Conservation (phyloP, 2,797 vertebrate species). For the Phataginus tetradactyla region DNA sequence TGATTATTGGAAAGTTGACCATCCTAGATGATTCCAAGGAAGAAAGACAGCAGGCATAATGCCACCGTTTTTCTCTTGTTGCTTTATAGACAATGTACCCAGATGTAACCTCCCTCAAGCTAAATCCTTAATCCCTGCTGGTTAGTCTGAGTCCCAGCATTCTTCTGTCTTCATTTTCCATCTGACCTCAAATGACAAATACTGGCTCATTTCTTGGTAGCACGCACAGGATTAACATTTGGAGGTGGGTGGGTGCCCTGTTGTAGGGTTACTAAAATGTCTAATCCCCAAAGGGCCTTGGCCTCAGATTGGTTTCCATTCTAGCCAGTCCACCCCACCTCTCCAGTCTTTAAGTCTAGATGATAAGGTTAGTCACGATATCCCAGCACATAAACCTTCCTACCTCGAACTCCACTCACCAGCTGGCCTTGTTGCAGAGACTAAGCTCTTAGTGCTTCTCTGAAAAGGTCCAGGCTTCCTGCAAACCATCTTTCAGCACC, state of each 20-base stretch:
- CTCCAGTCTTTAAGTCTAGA: neutral
- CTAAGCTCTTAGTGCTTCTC: neutral
- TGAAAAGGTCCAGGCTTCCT: neutral
- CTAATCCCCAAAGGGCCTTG: neutral
- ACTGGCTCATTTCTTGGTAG: neutral
- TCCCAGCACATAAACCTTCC: neutral
- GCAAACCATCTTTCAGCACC: neutral
- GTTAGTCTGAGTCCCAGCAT: neutral
- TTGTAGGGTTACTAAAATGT: neutral
- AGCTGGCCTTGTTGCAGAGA: neutral
- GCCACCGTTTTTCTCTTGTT: neutral
- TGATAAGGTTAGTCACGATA: neutral
- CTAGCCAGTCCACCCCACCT: neutral
- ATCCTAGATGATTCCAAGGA: neutral
- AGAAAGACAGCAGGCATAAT: neutral
- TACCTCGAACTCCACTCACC: neutral
- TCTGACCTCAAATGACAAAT: neutral
- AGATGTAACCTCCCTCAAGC: neutral
- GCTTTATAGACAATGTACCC: neutral
- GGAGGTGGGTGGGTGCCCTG: neutral
- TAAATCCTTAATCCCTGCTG: neutral
- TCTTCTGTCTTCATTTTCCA: neutral
- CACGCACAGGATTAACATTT: neutral
- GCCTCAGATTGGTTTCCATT: neutral
- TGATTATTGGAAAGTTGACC: neutral